Percentiles rank a stretch among this genome's conserved stretches.
These are phyloP conservation scores for Candidula unifasciata DNA, from an alignment of 2,888 invertebrate genomes.

Conservation along the genomic window DNA sequence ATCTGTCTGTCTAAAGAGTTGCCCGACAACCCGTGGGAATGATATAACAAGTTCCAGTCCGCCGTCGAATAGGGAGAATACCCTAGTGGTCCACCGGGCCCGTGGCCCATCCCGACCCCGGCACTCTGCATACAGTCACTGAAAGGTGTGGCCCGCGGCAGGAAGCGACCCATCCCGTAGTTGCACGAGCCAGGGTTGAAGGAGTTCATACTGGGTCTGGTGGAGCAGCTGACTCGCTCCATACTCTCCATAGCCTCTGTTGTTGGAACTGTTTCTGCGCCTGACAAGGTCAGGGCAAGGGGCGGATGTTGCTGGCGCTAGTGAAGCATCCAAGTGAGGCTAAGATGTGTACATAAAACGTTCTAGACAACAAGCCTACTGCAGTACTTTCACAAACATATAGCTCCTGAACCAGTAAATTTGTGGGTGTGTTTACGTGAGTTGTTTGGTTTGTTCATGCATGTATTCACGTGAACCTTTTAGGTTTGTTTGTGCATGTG, in stretches of 20 bases:
- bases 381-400: too few species aligned
- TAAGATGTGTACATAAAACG: too few species aligned
- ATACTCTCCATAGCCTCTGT: slow-evolving; percentile 47
- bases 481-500: too few species aligned
- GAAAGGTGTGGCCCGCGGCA: slow-evolving; percentile 51
- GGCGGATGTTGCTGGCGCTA: too few species aligned
- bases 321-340: too few species aligned
- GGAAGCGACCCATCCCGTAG: slow-evolving; percentile 53
- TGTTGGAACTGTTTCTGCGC: background rate
- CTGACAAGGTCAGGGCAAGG: too few species aligned
- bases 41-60: slow-evolving; percentile 53
- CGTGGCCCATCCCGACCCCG: slow-evolving; percentile 40
- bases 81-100: slow-evolving; percentile 36
- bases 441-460: too few species aligned
- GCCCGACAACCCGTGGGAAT: slow-evolving; percentile 48
- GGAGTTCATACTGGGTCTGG: slow-evolving; percentile 39
- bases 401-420: too few species aligned
- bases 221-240: slow-evolving; percentile 45
- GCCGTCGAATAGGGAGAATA: slow-evolving; percentile 51
- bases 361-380: too few species aligned
- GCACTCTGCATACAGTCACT: slow-evolving; percentile 55
- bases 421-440: too few species aligned
- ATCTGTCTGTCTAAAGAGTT: slow-evolving; percentile 42
- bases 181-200: slow-evolving; percentile 49
- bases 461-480: too few species aligned